Percentiles rank a stretch among this genome's conserved stretches.
Conservation (phyloP, 2,888 invertebrate genomes). For the Opisthograptis luteolata region DNA sequence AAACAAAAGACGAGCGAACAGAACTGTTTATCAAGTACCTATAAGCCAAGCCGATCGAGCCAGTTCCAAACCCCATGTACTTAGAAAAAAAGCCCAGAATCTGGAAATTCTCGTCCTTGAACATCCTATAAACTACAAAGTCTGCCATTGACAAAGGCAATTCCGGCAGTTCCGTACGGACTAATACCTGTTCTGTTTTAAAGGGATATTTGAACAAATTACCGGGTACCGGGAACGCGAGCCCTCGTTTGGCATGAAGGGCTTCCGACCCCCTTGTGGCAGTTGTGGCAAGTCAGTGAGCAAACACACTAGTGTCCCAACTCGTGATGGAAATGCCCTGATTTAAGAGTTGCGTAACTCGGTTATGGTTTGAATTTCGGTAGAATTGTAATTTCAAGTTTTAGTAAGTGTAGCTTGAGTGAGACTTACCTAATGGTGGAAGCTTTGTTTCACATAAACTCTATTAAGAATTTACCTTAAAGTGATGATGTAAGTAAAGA, state of each 20-base stretch:
- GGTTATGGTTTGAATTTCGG: conserved; percentile 35
- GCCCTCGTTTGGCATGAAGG: conserved; percentile 57
- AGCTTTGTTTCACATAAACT: too few species aligned
- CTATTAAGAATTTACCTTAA: too few species aligned
- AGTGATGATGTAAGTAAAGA: too few species aligned
- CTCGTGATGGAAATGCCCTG: conserved; percentile 50
- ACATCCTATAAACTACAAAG: conserved; percentile 2
- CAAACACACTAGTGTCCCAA: conserved; percentile 66
- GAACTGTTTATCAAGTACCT: too few species aligned
- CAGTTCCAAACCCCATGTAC: too few species aligned
- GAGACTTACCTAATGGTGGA: too few species aligned
- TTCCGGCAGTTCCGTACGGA: conserved; percentile 19
- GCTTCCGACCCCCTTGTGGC: conserved; percentile 65
- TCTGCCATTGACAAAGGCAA: conserved; percentile 7
- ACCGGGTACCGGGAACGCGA: conserved; percentile 60
- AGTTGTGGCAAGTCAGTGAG: conserved; percentile 64
- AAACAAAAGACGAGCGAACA: too few species aligned
- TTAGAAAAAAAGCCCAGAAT: not conserved
- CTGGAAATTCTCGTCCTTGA: too few species aligned
- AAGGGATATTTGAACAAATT: conserved; percentile 66
- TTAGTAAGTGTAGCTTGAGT: too few species aligned
- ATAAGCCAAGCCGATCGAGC: too few species aligned
- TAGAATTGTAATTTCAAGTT: too few species aligned
- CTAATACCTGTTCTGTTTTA: conserved; percentile 36
- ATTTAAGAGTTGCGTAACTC: conserved; percentile 50